Base-by-base conservation (phyloP, 2,888 invertebrate genomes). In the Mimas tiliae region DNA sequence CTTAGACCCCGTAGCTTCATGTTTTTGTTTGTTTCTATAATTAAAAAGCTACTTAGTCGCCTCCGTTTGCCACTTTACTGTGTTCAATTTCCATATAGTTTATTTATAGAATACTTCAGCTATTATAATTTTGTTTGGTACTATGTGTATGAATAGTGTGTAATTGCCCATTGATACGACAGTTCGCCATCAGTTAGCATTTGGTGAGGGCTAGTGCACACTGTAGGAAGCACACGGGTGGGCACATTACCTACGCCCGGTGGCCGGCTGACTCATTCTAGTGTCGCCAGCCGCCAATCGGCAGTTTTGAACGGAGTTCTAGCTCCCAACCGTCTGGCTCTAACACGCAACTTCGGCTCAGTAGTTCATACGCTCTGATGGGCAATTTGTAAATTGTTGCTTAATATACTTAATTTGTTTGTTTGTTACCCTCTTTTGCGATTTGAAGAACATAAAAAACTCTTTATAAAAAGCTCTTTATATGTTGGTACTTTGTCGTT, bases 21-120 rank as follows among this genome's bases (percentile, higher is more conserved):
- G 84, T 86, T 90, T 87, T 85, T 89, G 88, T 90, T 90, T 90
- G 88, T 90, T 90, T 89, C 85, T 89, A 84, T 89, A 90, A 91
- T 90, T 89, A 91, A 90, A 90, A 86, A 86, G 77, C 84, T 83
- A 86, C 85, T 88, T 86, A 81, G 85, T 84, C 84, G 84, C 85
- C 86, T 58, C 11, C 58, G 19, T 42, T 58, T 42, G 38, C 1
- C 38, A 16, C 34, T 55, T 38, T 16, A 16, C 16, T 52, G 14
- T 45, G 12, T 45, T 12, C 1, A 3, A 19, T 50, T 19, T 50
- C 16, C 34, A 55, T 55, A 19, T n/a, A 38, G 55, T 38, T 38
- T 55, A 55, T 55, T 55, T 16, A 38, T 34, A 55, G 34, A 16
- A 38, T 19, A 50, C 3, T 19, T 19, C 1, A 50, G 27, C 6